Conservation (phyloP, 2,113 vertebrate species). For the Microtus oregoni region DNA sequence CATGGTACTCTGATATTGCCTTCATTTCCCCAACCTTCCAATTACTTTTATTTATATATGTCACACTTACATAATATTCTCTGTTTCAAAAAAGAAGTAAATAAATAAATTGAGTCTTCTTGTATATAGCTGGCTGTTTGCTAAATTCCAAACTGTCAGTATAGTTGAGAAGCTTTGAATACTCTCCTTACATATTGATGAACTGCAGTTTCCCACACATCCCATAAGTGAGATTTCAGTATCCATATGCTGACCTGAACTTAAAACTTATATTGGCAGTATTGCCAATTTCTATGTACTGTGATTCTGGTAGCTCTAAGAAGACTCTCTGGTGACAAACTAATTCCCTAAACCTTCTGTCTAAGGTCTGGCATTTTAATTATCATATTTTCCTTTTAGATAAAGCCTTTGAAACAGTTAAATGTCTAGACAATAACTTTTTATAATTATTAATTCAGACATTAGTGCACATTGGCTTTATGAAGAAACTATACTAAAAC, state of each 20-base stretch:
- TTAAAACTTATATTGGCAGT: slow-evolving; percentile 61
- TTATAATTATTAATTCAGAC: slow-evolving; percentile 49
- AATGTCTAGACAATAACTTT: background rate
- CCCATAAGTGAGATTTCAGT: slow-evolving; percentile 58
- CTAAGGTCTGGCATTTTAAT: slow-evolving; percentile 45
- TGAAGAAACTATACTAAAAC: background rate
- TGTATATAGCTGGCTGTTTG: background rate
- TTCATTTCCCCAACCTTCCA: background rate
- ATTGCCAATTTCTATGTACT: slow-evolving; percentile 31
- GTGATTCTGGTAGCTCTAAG: slow-evolving; percentile 11
- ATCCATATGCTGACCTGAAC: slow-evolving; percentile 55
- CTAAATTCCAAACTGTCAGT: slow-evolving; percentile 12
- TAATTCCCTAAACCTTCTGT: slow-evolving; percentile 61
- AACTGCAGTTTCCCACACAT: slow-evolving; percentile 40
- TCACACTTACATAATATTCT: slow-evolving; percentile 38
- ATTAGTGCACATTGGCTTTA: slow-evolving; percentile 21
- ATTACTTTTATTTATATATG: background rate
- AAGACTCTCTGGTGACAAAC: slow-evolving; percentile 45
- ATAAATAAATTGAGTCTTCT: slow-evolving; percentile 31
- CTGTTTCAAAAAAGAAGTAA: background rate
- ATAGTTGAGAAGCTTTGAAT: slow-evolving; percentile 6
- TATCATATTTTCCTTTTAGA: slow-evolving; percentile 18
- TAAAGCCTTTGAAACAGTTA: slow-evolving; percentile 24
- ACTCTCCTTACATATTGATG: slow-evolving; percentile 26
- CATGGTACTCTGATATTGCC: background rate